Evolutionary conservation across 2,888 invertebrate genomes (phyloP).

Genomic region (Lasioglossum marginatum): DNA sequence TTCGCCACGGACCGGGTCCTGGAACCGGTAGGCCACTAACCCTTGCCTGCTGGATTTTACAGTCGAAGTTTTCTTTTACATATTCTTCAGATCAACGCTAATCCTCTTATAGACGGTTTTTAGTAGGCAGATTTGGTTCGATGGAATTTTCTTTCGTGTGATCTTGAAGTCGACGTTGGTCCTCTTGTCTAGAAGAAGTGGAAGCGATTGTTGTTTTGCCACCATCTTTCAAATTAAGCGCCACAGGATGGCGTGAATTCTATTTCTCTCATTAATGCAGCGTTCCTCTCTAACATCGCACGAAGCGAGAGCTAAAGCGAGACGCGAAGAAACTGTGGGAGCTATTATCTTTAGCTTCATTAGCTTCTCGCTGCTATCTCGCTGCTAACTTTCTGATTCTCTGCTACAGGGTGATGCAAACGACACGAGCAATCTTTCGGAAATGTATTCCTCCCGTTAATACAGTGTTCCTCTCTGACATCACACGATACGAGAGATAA

Average conservation of each 20-base stretch:
- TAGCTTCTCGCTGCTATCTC: background rate
- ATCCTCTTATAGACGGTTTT: background rate
- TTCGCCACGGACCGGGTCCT: background rate
- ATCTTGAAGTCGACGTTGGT: too few species aligned
- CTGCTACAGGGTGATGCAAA: background rate
- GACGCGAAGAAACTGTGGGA: background rate
- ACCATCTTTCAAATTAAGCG: background rate
- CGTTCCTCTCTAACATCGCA: background rate
- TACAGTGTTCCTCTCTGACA: background rate
- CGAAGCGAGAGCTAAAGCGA: background rate
- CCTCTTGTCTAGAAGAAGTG: too few species aligned
- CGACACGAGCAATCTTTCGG: background rate
- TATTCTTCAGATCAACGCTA: background rate
- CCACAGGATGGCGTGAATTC: background rate
- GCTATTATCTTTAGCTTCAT: background rate
- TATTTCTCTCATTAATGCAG: background rate
- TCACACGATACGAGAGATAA: background rate
- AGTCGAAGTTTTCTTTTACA: background rate
- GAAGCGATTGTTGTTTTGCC: background rate
- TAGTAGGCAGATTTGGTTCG: background rate
- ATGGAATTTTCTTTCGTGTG: too few species aligned
- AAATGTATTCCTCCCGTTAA: background rate
- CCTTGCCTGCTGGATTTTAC: background rate
- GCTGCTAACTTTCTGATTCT: background rate
- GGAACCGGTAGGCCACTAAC: conserved; percentile 19